These are phyloP conservation scores for Champsocephalus esox DNA, from an alignment of 2,797 vertebrate species.

Conservation along the genomic window DNA sequence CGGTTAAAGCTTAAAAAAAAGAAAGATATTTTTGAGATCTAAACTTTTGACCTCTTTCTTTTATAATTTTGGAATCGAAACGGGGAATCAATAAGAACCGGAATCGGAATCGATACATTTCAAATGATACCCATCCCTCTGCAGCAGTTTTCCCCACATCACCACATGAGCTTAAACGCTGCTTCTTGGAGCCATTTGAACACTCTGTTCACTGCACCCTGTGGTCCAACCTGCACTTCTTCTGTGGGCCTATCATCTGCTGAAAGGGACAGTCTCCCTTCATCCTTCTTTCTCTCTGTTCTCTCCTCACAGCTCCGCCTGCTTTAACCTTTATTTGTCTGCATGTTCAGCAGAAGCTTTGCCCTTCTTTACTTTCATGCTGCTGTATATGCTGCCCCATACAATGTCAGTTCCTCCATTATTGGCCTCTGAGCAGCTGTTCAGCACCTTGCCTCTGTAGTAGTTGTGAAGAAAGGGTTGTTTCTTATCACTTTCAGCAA, in stretches of 20 bases:
- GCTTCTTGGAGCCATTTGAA: constrained; percentile 52
- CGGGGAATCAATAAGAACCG: too few species aligned
- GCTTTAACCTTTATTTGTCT: constrained; percentile 66
- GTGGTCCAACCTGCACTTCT: constrained; percentile 39
- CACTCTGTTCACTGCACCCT: constrained; percentile 60
- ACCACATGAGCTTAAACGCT: constrained; percentile 54
- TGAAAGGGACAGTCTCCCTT: constrained; percentile 46
- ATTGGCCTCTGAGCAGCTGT: constrained; percentile 44
- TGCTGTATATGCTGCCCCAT: constrained; percentile 27
- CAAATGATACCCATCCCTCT: background rate
- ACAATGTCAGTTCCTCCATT: constrained; percentile 40
- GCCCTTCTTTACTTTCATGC: constrained; percentile 52
- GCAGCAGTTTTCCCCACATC: constrained; percentile 51
- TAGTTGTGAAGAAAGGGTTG: constrained; percentile 18
- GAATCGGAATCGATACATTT: too few species aligned
- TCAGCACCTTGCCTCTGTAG: constrained; percentile 36
- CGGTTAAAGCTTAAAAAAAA: too few species aligned
- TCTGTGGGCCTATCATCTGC: constrained; percentile 53
- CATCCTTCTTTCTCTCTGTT: constrained; percentile 24
- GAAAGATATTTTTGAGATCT: too few species aligned
- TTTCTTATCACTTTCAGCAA: constrained; percentile 30
- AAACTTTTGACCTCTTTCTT: too few species aligned
- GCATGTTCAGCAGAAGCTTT: constrained; percentile 62
- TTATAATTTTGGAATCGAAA: too few species aligned
- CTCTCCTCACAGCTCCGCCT: constrained; percentile 32